phyloP scores from a whole-genome alignment of 35 echinoderm and acorn worm genomes.

The Anneissia japonica region DNA sequence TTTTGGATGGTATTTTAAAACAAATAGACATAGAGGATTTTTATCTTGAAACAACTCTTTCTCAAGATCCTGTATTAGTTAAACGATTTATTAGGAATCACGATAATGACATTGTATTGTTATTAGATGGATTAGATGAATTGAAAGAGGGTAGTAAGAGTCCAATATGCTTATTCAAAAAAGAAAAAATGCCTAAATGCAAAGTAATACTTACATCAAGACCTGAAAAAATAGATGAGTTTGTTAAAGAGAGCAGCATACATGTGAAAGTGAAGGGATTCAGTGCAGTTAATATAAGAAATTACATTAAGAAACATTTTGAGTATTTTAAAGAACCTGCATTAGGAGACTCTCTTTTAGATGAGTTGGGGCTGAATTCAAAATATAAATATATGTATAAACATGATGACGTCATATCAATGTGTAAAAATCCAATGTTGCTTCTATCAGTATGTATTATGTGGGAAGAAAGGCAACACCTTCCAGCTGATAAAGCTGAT shows the following conservation, averaged over 20 bases:
- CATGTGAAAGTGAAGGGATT: not conserved
- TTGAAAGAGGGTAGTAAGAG: not conserved
- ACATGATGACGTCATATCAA: not conserved
- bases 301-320: not conserved
- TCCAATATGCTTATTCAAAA: not conserved
- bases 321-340: not conserved
- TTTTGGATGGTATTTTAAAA: not conserved
- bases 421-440: not conserved
- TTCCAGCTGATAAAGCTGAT: not conserved
- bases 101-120: not conserved
- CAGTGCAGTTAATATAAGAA: not conserved
- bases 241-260: not conserved
- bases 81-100: not conserved
- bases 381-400: too few relatives aligned
- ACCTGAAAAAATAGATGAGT: not conserved
- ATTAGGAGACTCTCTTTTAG: not conserved
- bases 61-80: not conserved
- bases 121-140: not conserved
- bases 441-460: not conserved
- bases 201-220: not conserved
- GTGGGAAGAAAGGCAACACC: not conserved
- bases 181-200: not conserved
- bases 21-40: not conserved
- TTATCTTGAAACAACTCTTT: not conserved
- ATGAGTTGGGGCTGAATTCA: not conserved